Evolutionary conservation across 2,113 vertebrate genomes (phyloP), one percentile per base, ranked within the genome.

Genomic region (Eurystomus gularis): DNA sequence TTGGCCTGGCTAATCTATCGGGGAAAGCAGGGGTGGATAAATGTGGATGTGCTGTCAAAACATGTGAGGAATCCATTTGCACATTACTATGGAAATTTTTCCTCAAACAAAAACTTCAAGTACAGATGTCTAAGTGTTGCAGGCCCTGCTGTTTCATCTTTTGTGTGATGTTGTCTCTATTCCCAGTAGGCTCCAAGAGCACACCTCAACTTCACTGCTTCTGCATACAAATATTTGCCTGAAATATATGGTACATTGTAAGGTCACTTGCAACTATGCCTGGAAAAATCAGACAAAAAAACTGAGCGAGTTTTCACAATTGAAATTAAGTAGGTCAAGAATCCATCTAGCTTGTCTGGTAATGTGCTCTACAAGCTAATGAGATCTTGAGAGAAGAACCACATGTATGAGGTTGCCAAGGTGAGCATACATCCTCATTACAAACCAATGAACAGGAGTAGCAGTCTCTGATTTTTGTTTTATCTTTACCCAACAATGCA

Each of bases 351-450:
- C 84, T 92, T 94, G 90, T 93, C 93, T 81, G 88, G 82, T 91
- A 96, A 88, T 94, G 91, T 97, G 96, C 92, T 95, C 78, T 95
- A 96, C 94, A 97, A 96, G 61, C 96, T 98, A 98, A 98, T 98
- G 97, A 98, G 94, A 96, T 93, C 91, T 97, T 96, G 91, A 96
- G 96, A 97, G 95, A 87, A 85, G 95, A 97, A 93, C 95, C 93
- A 95, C 96, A 97, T 97, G 95, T 95, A 84, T 87, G 89, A 97
- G 88, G 95, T 97, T 97, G 96, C 96, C 93, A 96, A 94, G 97
- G 97, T 97, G 96, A 97, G 70, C 81, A 65, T 94, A 85, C 65
- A 96, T 97, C 79, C 94, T 97, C 88, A 91, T 96, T 96, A 96
- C 93, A 97, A 90, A 92, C 77, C 79, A 93, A 83, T 79, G 80